Conservation (phyloP, 2,113 vertebrate species). For the Dasypus novemcinctus region DNA sequence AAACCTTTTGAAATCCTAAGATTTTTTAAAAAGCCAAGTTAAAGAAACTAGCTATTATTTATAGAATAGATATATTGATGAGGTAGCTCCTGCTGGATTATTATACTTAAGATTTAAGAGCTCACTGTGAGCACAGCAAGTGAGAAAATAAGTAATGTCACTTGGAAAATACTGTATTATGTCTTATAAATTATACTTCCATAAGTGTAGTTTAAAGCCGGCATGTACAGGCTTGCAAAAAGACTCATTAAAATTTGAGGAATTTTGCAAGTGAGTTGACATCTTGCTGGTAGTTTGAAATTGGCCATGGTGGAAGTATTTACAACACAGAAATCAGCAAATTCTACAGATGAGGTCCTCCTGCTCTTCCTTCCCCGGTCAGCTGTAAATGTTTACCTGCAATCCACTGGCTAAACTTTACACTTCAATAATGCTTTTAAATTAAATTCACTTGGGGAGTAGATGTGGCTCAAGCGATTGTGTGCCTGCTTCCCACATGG, state of each 20-base stretch:
- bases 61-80: neutral
- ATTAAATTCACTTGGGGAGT: neutral
- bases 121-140: neutral
- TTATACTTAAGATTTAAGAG: neutral
- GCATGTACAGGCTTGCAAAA: neutral
- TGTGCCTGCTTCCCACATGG: no score
- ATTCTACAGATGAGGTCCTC: neutral
- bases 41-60: neutral
- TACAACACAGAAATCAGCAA: neutral
- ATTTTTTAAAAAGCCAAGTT: neutral
- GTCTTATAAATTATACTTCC: neutral
- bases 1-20: neutral
- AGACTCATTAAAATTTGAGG: neutral
- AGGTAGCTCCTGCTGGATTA: neutral
- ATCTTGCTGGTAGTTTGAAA: neutral
- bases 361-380: neutral
- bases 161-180: neutral
- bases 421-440: neutral
- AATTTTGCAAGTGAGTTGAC: neutral
- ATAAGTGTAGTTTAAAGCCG: neutral
- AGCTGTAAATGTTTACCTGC: neutral
- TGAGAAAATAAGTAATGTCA: neutral
- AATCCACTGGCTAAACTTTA: neutral
- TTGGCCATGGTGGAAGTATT: neutral
- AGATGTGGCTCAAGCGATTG: no score